Base-by-base conservation (phyloP, 2,113 vertebrate genomes). In the Maylandia zebra region DNA sequence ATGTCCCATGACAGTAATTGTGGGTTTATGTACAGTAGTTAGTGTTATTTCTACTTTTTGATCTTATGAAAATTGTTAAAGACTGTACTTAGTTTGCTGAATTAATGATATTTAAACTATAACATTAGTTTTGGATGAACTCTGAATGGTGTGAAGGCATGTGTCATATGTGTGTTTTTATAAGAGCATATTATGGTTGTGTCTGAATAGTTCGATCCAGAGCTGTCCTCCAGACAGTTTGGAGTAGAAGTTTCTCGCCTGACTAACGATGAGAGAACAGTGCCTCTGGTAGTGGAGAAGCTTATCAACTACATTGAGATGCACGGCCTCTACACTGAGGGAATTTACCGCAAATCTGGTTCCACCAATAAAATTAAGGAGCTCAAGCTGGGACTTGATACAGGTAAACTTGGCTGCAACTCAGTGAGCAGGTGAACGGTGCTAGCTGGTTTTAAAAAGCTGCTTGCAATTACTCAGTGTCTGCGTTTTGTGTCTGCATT, bases 221-320 rank as follows among this genome's bases (percentile, higher is more conserved):
- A 99, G 93, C 96, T 99, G 0, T 99, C 98, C 0, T 96, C 98
- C 2, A 97, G 98, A 83, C 99, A 99, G 83, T 99, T 99, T 1
- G 97, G 97, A 0, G 98, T 99, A 85, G 99, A 99, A 76, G 96
- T 99, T 55, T 97, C 98, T 16, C 98, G 98, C 61, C 94, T 99
- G 93, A 99, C 98, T 84, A 99, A 94, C 0, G 98, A 99, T 45
- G 98, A 99, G 89, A 96, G 98, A 76, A 96, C 98, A 0, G 98
- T 99, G 93, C 98, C 99, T 0, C 92, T 98, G 88, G 97, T 99
- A 45, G 98, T 98, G 81, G 99, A 99, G 95, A 99, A 99, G 88
- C 98, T 99, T 19, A 99, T 98, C 92, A 99, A 98, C 95, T 99
- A 99, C 94, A 99, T 99, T 1, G 98, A 99, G 94, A 99, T 99